Base-by-base conservation (phyloP, 2,113 vertebrate species). In the Budorcas taxicolor region DNA sequence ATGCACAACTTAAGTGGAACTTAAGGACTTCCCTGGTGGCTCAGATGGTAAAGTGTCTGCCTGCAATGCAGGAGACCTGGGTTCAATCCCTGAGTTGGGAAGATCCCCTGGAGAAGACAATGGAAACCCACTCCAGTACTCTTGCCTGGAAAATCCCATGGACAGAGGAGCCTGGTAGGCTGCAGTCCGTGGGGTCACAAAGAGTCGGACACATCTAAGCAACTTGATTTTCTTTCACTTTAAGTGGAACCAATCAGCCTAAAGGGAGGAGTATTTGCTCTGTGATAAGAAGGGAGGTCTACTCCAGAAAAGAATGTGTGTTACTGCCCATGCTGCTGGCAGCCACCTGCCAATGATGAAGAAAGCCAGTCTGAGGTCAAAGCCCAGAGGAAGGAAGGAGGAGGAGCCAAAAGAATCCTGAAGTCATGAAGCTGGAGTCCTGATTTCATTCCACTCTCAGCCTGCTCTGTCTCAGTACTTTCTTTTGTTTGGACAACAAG, bases 121-220 rank as follows among this genome's bases (percentile, higher is more conserved):
- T 40, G 67, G 19, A n/a, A 40, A 40, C n/a, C 67, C 67, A 40
- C 9, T 71, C 67, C n/a, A 71, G 19, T 71, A 71, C 2, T 40
- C n/a, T 40, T 71, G 67, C n/a, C 67, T 71, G 2, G 19, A 40
- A 40, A 71, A 71, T 71, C n/a, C 33, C n/a, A 71, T 23, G 67
- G 67, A 23, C 67, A 40, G n/a, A 71, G 67, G 67, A 71, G 10
- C 19, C 19, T 71, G n/a, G 19, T 23, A 12, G n/a, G 67, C n/a
- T 71, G 19, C n/a, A 71, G 19, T 36, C 67, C n/a, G 6, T 12
- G n/a, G 19, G n/a, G n/a, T 71, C 19, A 12, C 9, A 23, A 40
- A 71, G n/a, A 71, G 19, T 71, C 1, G 1, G 5, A 74, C n/a
- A 74, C 5, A 3, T 6, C n/a, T 12, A n/a, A 74, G 67, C 0